Base-by-base conservation (phyloP, 2,888 invertebrate species). In the Agrochola lota region DNA sequence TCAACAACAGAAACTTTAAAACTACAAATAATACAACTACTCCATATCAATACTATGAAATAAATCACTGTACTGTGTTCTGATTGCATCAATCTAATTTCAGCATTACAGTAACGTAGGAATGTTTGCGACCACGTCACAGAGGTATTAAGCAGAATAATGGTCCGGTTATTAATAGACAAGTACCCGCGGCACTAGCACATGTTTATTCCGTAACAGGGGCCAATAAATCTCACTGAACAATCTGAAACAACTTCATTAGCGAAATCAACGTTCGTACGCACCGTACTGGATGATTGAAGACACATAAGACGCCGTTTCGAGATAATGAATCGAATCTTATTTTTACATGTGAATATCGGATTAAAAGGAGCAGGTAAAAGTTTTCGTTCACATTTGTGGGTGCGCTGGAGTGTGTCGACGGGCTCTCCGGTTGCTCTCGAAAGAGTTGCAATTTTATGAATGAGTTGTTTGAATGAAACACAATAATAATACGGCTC, bases 381-480 rank as follows among this genome's bases (percentile, higher is more conserved):
- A 90, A 91, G 87, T 90, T 84, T 85, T 87, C 84, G 86, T 85
- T 85, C 91, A 91, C 91, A 93, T 94, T 94, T 92, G 90, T 92
- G 92, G 88, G 88, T 85, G 90, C 93, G 91, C 91, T 94, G 92
- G 89, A 93, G 94, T 93, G 94, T 93, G 89, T 89, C 95, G 91
- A 86, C 90, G 76, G 80, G 91, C 89, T 92, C 93, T 95, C 94
- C 90, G 91, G 92, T 94, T 95, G 92, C 93, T 91, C 91, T 91
- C 91, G 88, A 94, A 92, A 92, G 92, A 94, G 93, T 94, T 93
- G 94, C 95, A 96, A 96, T 96, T 96, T 96, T 95, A 95, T 96
- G 96, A 96, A 96, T 96, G 96, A 95, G 92, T 94, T 95, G 94
- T 94, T 96, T 95, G 94, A 96, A 96, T 95, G 95, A 94, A 95